Evolutionary conservation across 2,888 invertebrate species (phyloP).

Genomic region (Drosophila affinis): DNA sequence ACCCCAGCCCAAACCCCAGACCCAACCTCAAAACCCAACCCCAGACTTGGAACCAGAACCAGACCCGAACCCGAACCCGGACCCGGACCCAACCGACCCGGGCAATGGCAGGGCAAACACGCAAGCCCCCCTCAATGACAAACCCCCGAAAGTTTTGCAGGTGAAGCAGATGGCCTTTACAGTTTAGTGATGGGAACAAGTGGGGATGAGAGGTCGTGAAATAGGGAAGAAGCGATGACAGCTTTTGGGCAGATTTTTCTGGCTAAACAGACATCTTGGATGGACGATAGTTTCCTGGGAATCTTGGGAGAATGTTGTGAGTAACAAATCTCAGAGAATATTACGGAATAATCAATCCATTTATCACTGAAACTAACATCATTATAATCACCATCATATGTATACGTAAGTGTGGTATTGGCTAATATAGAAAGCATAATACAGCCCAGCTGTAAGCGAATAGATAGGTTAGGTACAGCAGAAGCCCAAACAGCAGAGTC

Average conservation of each 20-base stretch:
- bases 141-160: slow-evolving; percentile 36
- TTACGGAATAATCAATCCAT: no score
- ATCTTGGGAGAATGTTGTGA: no score
- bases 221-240: not conserved
- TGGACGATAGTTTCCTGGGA: no score
- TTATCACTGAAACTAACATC: no score
- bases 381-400: no score
- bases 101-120: slow-evolving; percentile 68
- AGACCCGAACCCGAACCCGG: not conserved
- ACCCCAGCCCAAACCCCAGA: slow-evolving; percentile 4
- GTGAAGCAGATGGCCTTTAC: slow-evolving; percentile 40
- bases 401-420: no score
- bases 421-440: no score
- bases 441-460: no score
- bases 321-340: not conserved
- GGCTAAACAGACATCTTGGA: not conserved
- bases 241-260: not conserved
- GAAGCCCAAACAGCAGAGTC: no score
- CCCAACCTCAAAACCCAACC: slow-evolving; percentile 2
- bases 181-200: slow-evolving; percentile 17
- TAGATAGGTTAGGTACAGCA: no score
- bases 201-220: slow-evolving; percentile 1
- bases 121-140: slow-evolving; percentile 72
- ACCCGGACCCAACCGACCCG: slow-evolving; percentile 53
- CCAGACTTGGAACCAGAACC: slow-evolving; percentile 17